Percentiles rank a stretch among this genome's conserved stretches.
phyloP scores from a whole-genome alignment of 1,140 invertebrate genomes.

The Adoxophyes honmai region DNA sequence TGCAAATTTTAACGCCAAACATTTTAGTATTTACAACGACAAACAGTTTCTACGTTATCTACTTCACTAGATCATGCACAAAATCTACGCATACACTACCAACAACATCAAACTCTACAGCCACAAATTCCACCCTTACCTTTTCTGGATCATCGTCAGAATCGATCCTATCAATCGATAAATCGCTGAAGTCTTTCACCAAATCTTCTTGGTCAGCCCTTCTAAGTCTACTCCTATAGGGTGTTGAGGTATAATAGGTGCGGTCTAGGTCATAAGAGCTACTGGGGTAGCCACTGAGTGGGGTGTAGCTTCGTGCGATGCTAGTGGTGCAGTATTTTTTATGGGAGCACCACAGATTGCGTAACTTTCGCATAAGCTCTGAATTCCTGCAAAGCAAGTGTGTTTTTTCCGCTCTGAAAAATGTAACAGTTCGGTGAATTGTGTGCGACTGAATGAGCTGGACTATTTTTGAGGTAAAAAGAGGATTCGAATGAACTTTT shows the following conservation, averaged over 20 bases:
- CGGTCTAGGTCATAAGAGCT: constrained; percentile 65
- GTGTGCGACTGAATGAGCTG: constrained; percentile 25
- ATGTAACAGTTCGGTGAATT: constrained; percentile 26
- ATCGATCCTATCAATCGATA: constrained; percentile 60
- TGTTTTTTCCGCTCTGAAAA: constrained; percentile 76
- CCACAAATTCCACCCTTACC: constrained; percentile 37
- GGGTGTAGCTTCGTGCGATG: constrained; percentile 58
- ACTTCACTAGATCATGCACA: background rate
- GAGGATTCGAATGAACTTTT: too few species aligned
- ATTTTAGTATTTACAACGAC: too few species aligned
- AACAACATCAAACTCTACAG: background rate
- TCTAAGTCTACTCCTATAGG: constrained; percentile 56
- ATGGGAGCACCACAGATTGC: constrained; percentile 78
- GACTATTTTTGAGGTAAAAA: too few species aligned
- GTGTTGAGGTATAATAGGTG: constrained; percentile 59
- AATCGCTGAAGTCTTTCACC: constrained; percentile 52
- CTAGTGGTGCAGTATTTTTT: constrained; percentile 74
- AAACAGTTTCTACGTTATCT: too few species aligned
- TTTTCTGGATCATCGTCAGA: constrained; percentile 61
- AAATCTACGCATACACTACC: background rate
- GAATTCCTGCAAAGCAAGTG: constrained; percentile 78
- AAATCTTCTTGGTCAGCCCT: constrained; percentile 44
- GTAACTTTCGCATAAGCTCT: constrained; percentile 79
- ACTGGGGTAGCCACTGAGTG: constrained; percentile 62
- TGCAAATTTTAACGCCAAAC: too few species aligned